Evolutionary conservation across 1,140 invertebrate genomes (phyloP).

Genomic region (Phthorimaea operculella): DNA sequence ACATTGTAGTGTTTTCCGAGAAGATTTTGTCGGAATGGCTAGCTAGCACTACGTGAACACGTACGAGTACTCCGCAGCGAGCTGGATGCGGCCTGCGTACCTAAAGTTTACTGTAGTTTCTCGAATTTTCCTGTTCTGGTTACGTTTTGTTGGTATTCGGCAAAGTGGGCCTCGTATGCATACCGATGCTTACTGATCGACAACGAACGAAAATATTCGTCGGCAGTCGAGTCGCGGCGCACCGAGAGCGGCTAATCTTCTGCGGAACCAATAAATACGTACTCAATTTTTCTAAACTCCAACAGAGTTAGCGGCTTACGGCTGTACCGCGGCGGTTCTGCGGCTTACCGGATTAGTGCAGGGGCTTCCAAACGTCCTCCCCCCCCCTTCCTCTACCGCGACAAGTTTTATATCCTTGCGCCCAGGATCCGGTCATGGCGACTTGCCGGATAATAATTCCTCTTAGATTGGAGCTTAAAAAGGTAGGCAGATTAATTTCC

Average conservation of each 20-base stretch:
- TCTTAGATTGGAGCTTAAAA: not conserved
- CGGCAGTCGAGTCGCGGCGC: not conserved
- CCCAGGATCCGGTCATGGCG: not conserved
- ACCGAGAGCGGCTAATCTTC: not conserved
- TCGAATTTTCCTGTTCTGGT: too few relatives aligned
- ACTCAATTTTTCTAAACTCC: slow-evolving; percentile 1
- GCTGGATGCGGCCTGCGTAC: too few relatives aligned
- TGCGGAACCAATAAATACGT: not conserved
- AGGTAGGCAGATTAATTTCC: too few relatives aligned
- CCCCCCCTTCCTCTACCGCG: not conserved
- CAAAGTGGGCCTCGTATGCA: too few relatives aligned
- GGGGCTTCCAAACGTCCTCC: not conserved
- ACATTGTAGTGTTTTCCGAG: too few relatives aligned
- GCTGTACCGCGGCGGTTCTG: not conserved
- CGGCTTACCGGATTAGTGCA: not conserved
- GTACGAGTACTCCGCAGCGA: too few relatives aligned
- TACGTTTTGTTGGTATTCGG: too few relatives aligned
- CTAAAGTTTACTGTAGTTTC: too few relatives aligned
- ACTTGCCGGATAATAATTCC: not conserved
- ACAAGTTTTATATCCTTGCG: not conserved
- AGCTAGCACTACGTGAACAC: too few relatives aligned
- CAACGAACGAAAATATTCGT: too few relatives aligned
- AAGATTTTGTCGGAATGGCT: too few relatives aligned
- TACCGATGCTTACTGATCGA: too few relatives aligned
- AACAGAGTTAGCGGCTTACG: not conserved